These are phyloP conservation scores for Habroteleia sp. DNA, from an alignment of 2,888 invertebrate genomes.

Conservation along the genomic window DNA sequence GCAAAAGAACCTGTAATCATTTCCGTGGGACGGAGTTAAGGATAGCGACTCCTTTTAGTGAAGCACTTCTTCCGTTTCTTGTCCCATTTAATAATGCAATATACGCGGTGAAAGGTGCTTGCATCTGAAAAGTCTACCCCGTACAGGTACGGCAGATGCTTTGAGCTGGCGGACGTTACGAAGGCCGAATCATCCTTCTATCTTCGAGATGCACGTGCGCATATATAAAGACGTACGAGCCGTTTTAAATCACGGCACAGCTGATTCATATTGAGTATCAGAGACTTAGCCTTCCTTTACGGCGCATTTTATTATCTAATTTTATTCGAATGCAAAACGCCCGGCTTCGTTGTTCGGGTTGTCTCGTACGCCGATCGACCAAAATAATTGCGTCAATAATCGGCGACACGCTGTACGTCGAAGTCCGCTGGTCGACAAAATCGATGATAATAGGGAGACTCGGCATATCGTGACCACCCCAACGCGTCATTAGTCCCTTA, in stretches of 20 bases:
- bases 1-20: constrained; percentile 48
- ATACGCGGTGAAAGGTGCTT: constrained; percentile 48
- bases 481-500: constrained; percentile 70
- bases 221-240: constrained; percentile 51
- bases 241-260: constrained; percentile 55
- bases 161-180: constrained; percentile 53
- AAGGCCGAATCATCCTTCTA: constrained; percentile 59
- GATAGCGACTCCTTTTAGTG: constrained; percentile 27
- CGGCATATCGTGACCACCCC: constrained; percentile 67
- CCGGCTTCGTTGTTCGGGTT: too few species aligned
- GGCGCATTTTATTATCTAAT: constrained; percentile 34
- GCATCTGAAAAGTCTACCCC: constrained; percentile 46
- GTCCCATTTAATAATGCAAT: constrained; percentile 54
- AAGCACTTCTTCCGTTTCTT: constrained; percentile 49
- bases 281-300: constrained; percentile 22
- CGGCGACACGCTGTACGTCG: constrained; percentile 46
- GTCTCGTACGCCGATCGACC: too few species aligned
- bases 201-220: constrained; percentile 47
- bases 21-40: constrained; percentile 17
- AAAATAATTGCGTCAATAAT: constrained; percentile 38
- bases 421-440: constrained; percentile 57
- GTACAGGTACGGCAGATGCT: constrained; percentile 60
- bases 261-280: constrained; percentile 44
- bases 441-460: constrained; percentile 58
- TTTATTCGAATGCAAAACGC: background rate